Percentiles rank a stretch among this genome's conserved stretches.
Conservation (phyloP, 1,140 invertebrate species). For the Kradibia gibbosae region DNA sequence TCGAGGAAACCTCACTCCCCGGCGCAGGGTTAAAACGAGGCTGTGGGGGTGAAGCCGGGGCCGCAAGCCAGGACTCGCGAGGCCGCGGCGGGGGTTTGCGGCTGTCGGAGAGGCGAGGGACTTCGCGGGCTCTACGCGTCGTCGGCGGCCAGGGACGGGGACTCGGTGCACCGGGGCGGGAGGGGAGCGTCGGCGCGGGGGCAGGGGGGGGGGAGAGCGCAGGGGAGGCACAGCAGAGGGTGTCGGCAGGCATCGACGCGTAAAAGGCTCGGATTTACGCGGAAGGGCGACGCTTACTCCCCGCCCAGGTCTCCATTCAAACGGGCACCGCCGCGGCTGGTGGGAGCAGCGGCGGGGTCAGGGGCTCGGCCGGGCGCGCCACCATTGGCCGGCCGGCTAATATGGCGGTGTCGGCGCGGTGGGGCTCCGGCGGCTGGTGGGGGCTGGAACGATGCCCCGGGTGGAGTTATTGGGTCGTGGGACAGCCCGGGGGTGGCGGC, state of each 20-base stretch:
- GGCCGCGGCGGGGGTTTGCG: background rate
- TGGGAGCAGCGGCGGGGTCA: conserved; percentile 59
- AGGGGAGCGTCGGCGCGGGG: conserved; percentile 33
- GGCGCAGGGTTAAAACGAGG: conserved; percentile 44
- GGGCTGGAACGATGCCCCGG: background rate
- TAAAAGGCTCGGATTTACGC: conserved; percentile 38
- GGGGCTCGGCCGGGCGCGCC: conserved; percentile 51
- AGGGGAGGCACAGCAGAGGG: too few species aligned
- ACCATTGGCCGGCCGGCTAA: conserved; percentile 69
- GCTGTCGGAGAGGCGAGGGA: conserved; percentile 28
- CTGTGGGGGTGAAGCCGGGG: conserved; percentile 22
- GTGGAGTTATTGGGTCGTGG: too few species aligned
- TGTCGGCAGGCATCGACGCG: too few species aligned
- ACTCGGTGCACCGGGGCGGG: background rate
- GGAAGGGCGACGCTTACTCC: conserved; percentile 69
- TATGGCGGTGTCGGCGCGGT: conserved; percentile 71
- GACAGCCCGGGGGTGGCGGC: background rate
- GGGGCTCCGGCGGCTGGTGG: background rate
- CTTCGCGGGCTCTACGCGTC: too few species aligned
- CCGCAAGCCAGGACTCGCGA: background rate
- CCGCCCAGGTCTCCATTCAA: conserved; percentile 72
- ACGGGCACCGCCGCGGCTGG: conserved; percentile 64
- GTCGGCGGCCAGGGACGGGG: background rate
- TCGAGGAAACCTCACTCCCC: conserved; percentile 32
- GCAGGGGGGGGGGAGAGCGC: conserved; percentile 47